Percentiles rank a stretch among this genome's conserved stretches.
phyloP scores from a whole-genome alignment of 2,113 vertebrate genomes.

The Lycaon pictus region DNA sequence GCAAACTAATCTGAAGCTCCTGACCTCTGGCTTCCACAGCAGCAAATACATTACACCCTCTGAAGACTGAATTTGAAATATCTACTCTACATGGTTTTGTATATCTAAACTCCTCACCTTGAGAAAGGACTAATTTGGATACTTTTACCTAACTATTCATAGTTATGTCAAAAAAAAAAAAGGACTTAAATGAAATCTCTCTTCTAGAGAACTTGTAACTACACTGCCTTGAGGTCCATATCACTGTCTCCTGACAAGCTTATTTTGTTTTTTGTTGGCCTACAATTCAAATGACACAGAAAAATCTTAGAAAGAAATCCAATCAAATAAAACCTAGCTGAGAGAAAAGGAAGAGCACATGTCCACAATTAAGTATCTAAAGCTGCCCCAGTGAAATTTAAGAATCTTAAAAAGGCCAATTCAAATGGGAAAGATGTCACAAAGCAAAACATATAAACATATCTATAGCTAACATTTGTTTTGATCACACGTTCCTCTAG shows the following conservation, averaged over 20 bases:
- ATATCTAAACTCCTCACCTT: constrained; percentile 12
- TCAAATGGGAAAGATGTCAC: constrained; percentile 70
- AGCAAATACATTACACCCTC: not conserved
- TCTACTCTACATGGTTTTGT: not conserved
- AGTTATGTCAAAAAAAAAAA: constrained; percentile 42
- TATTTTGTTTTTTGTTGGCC: constrained; percentile 25
- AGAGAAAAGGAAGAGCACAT: not conserved
- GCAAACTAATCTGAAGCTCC: not conserved
- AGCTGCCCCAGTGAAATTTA: constrained; percentile 19
- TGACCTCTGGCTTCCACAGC: not conserved
- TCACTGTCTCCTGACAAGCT: not conserved
- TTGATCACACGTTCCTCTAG: constrained; percentile 69
- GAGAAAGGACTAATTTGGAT: constrained; percentile 23
- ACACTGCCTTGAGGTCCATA: not conserved
- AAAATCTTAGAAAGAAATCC: not conserved
- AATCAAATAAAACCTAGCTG: not conserved
- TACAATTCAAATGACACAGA: constrained; percentile 18
- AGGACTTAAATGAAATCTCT: not conserved
- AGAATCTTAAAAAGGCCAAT: constrained; percentile 62
- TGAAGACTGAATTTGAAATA: not conserved
- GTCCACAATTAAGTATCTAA: constrained; percentile 17
- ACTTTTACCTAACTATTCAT: constrained; percentile 39
- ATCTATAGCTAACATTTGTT: constrained; percentile 81
- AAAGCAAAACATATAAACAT: constrained; percentile 77
- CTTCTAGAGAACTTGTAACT: constrained; percentile 12